Evolutionary conservation across 2,888 invertebrate species (phyloP), one percentile per base, ranked within the genome.

Genomic region (Acleris cristana): DNA sequence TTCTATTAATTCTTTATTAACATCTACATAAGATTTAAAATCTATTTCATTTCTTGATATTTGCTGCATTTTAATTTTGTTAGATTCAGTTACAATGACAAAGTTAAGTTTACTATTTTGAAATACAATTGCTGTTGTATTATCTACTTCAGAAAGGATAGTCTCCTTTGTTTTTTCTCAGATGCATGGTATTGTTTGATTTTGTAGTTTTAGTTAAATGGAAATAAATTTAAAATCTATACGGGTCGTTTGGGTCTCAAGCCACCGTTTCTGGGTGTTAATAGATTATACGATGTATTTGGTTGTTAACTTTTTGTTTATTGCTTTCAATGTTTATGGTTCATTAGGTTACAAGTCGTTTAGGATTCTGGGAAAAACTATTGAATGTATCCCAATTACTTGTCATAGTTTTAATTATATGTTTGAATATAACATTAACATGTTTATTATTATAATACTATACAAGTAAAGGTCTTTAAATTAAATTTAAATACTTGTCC

Each of bases 251-350:
- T 72, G 71, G 81, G 74, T 77, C 80, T 16, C 70, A 70, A 79
- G 86, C 89, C 88, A 87, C 88, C 78, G 90, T 85, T 85, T 81
- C 82, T 79, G 80, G 82, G 89, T 90, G 90, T 90, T 90, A 90
- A 91, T 89, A 88, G 87, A 85, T 88, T 83, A 83, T 79, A 76
- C 72, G 72, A 71, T 61, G 72, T 68, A 56, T 66, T 51, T 62
- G 66, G 56, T 66, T 62, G 65, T 69, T 64, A 65, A 54, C 52
- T 66, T 66, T 66, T 66, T 57, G 66, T 66, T 66, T 66, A 66
- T 66, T 66, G 61, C 56, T 62, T 55, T 57, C 23, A 16, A 58
- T 48, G 52, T 66, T 66, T 66, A 66, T 66, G 66, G 66, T 66
- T 66, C 66, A 66, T 66, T 66, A 66, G 66, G 66, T 66, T 66